Conservation (phyloP, 2,113 vertebrate species). For the Plecturocebus donacophilus region DNA sequence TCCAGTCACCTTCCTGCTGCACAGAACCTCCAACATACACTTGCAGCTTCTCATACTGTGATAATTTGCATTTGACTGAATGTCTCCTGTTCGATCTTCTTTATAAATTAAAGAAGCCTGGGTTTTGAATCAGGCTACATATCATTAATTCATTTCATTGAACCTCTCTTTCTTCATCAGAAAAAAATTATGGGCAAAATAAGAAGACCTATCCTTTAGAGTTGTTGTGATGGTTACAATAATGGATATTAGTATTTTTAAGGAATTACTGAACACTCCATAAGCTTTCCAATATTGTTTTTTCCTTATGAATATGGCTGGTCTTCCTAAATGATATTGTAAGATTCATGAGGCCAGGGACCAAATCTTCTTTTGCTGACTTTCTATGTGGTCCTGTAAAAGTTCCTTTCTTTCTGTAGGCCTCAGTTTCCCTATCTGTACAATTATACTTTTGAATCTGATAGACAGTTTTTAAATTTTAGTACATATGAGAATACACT, state of each 20-base stretch:
- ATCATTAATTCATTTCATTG: not conserved
- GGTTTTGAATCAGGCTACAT: not conserved
- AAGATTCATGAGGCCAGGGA: not conserved
- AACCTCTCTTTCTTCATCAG: conserved; percentile 12
- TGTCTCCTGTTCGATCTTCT: not conserved
- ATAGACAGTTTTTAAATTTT: not conserved
- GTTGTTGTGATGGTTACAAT: not conserved
- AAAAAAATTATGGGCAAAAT: not conserved
- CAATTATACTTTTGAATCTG: not conserved
- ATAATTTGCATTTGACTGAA: not conserved
- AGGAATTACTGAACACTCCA: not conserved
- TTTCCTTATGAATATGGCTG: not conserved
- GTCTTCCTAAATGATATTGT: not conserved
- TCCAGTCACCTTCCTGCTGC: not conserved
- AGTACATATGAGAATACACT: not conserved
- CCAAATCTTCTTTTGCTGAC: not conserved
- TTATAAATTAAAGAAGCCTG: not conserved
- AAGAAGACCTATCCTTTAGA: not conserved
- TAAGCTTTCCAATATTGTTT: not conserved
- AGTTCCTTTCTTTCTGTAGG: not conserved
- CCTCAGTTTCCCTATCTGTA: not conserved
- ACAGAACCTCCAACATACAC: not conserved
- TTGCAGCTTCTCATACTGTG: accelerated
- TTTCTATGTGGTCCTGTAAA: not conserved
- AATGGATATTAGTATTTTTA: not conserved